Base-by-base conservation (phyloP, 1,140 invertebrate genomes). In the Antheraea mylitta region DNA sequence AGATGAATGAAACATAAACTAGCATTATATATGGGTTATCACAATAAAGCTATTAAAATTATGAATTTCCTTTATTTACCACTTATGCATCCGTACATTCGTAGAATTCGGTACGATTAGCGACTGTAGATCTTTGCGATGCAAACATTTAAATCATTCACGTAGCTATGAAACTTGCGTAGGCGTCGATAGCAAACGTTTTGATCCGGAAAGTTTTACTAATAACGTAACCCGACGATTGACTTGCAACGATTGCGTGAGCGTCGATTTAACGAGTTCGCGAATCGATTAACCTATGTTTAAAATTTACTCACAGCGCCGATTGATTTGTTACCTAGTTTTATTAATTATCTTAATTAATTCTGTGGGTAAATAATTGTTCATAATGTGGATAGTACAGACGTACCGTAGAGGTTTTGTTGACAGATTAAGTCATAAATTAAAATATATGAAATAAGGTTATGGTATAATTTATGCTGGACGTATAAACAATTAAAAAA, bases 111-210 rank as follows among this genome's bases (percentile, higher is more conserved):
- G 16, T n/a, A 53, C 45, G 10, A 30, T 30, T 30, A 42, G 11
- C 38, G 38, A 53, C 45, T 53, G 11, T 53, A 19, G 9, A 48
- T 18, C 9, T 8, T 7, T 19, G 63, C 64, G 64, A 64, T 71
- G 70, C 58, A 67, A 71, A 59, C 65, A 58, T 64, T 71, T 71
- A 67, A 71, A 71, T 71, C 70, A 71, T 71, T 67, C 70, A 63
- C 36, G 66, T 59, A 45, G 37, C 65, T 59, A 71, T 61, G 45
- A 16, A 70, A 70, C 69, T 58, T 6, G 66, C 70, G 70, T 59
- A 48, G 66, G 66, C 36, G 60, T 53, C 45, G 45, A 18, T 65
- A 18, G 18, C 45, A 9, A 19, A 65, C 38, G n/a, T 19, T 19
- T 48, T 48, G 37, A 48, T 65, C 64, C 64, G 38, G 45, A 53